These are phyloP conservation scores for Entelurus aequoreus DNA, from an alignment of 2,113 vertebrate genomes.

Conservation along the genomic window DNA sequence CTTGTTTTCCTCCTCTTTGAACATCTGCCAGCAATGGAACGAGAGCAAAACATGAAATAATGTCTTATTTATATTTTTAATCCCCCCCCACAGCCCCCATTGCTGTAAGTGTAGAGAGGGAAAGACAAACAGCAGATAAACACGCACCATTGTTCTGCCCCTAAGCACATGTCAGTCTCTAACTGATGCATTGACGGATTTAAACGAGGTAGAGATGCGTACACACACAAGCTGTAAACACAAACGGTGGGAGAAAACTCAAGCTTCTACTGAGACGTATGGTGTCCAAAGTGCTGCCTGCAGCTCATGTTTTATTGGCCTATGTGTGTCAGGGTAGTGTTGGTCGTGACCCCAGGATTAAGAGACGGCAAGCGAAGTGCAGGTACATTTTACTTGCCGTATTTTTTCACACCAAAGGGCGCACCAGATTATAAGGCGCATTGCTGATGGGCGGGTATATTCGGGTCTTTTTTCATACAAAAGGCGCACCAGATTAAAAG, in stretches of 20 bases:
- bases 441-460: too few relatives aligned
- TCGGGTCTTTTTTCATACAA: too few relatives aligned
- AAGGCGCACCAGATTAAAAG: too few relatives aligned
- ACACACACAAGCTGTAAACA: conserved; percentile 5
- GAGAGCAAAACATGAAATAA: conserved; percentile 17
- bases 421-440: too few relatives aligned
- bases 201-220: conserved; percentile 77
- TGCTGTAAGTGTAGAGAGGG: conserved; percentile 21
- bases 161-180: conserved; percentile 62
- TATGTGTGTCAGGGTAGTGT: too few relatives aligned
- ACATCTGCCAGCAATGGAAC: conserved; percentile 18
- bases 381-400: too few relatives aligned
- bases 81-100: conserved; percentile 3
- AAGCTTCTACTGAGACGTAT: too few relatives aligned
- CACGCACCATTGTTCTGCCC: conserved; percentile 56
- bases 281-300: too few relatives aligned
- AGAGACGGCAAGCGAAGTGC: too few relatives aligned
- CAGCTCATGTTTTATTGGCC: too few relatives aligned
- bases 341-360: too few relatives aligned
- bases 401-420: too few relatives aligned
- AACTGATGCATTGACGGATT: conserved; percentile 75
- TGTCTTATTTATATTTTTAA: conserved; percentile 25
- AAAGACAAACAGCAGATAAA: conserved; percentile 44
- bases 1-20: conserved; percentile 18
- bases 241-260: not conserved